These are phyloP conservation scores for Arion vulgaris DNA, from an alignment of 1,140 invertebrate genomes.

Conservation along the genomic window DNA sequence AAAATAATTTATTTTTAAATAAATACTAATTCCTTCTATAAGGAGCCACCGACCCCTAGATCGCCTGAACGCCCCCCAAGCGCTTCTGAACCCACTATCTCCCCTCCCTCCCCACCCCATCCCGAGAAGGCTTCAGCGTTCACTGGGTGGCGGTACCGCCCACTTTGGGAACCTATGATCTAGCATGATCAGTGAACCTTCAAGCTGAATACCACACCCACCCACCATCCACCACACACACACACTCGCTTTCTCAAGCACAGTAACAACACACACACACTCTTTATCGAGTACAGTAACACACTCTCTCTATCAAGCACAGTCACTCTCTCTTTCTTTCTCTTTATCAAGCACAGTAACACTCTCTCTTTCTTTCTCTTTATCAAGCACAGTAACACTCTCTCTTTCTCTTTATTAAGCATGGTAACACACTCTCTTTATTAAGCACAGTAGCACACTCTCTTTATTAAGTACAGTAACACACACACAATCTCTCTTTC, in stretches of 20 bases:
- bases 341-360: constrained; percentile 13
- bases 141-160: too few species aligned
- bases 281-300: background rate
- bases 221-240: constrained; percentile 26
- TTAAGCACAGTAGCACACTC: too few species aligned
- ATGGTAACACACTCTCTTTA: constrained; percentile 9
- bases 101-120: constrained; percentile 17
- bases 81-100: too few species aligned
- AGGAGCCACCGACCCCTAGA: too few species aligned
- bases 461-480: too few species aligned
- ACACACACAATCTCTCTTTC: too few species aligned
- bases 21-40: background rate
- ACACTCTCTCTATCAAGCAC: background rate
- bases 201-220: background rate
- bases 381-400: background rate
- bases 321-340: background rate
- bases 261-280: background rate
- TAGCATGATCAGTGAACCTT: too few species aligned
- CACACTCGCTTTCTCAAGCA: constrained; percentile 28
- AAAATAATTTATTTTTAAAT: background rate
- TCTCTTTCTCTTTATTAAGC: background rate
- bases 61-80: too few species aligned
- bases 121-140: too few species aligned
- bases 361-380: constrained; percentile 3
- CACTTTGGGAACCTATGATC: too few species aligned